Percentiles rank a stretch among this genome's conserved stretches.
phyloP scores from a whole-genome alignment of 2,113 vertebrate species.

The Cyprinodon brontotheroides region DNA sequence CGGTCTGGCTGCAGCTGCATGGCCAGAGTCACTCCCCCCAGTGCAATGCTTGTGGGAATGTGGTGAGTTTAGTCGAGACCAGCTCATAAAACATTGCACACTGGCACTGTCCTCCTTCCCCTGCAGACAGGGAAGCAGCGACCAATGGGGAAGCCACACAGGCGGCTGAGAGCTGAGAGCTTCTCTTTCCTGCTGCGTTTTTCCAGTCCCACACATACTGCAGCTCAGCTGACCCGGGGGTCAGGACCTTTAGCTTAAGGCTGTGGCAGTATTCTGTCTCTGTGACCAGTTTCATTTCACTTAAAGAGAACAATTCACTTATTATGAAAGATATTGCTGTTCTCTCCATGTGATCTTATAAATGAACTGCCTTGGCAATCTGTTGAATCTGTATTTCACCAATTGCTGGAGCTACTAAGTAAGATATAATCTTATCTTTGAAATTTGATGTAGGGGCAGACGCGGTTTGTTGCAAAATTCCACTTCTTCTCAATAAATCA shows the following conservation, averaged over 20 bases:
- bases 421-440: neutral
- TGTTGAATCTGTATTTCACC: neutral
- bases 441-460: too few species aligned
- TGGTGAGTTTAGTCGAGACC: constrained; percentile 73
- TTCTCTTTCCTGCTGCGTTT: constrained; percentile 63
- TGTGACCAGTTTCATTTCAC: constrained; percentile 80
- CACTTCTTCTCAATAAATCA: too few species aligned
- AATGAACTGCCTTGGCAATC: neutral
- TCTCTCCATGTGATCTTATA: neutral
- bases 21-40: constrained; percentile 79
- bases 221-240: constrained; percentile 71
- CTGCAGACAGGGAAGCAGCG: constrained; percentile 79
- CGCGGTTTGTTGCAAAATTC: neutral
- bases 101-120: constrained; percentile 81
- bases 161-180: constrained; percentile 45
- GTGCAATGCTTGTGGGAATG: constrained; percentile 78
- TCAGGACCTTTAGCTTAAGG: constrained; percentile 64
- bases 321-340: constrained; percentile 12
- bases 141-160: constrained; percentile 77
- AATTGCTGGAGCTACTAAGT: neutral
- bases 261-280: constrained; percentile 51
- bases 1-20: constrained; percentile 73
- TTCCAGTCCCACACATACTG: constrained; percentile 50
- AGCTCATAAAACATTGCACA: constrained; percentile 76
- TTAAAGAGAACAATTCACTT: constrained; percentile 35